Percentiles rank a stretch among this genome's conserved stretches.
Evolutionary conservation across 2,797 vertebrate genomes (phyloP).

Genomic region (Cephalopachus bancanus): DNA sequence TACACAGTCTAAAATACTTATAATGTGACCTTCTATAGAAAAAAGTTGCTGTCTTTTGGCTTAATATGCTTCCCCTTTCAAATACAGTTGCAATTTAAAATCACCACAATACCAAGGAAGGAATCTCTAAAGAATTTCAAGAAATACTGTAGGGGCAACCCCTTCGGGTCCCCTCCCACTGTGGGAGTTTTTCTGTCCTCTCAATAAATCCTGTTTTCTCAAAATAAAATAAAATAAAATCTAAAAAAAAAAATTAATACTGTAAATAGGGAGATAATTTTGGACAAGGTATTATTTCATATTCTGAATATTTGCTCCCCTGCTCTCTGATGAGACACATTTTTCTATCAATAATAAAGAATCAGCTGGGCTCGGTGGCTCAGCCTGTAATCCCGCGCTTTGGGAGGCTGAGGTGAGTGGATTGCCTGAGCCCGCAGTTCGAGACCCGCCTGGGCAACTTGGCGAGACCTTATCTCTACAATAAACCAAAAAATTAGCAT

Average conservation of each 20-base stretch:
- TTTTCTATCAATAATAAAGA: conserved; percentile 37
- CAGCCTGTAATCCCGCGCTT: no score
- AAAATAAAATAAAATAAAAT: no score
- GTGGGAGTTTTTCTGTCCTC: no score
- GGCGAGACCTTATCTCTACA: no score
- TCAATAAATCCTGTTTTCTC: no score
- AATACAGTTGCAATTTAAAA: conserved; percentile 55
- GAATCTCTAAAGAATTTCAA: conserved; percentile 62
- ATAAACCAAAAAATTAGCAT: no score
- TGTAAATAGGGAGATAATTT: conserved; percentile 26
- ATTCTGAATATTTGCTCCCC: conserved; percentile 32
- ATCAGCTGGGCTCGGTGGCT: no score
- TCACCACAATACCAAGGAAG: background rate
- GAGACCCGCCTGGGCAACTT: no score
- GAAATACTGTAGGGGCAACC: background rate
- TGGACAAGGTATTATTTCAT: conserved; percentile 26
- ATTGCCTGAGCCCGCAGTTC: no score
- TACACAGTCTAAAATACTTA: background rate
- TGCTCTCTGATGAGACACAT: background rate
- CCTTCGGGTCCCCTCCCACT: no score
- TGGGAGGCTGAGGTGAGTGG: no score
- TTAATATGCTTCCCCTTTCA: conserved; percentile 37
- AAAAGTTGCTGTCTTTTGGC: background rate
- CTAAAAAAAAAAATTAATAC: no score
- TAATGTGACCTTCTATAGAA: background rate